phyloP scores from a whole-genome alignment of 2,797 vertebrate genomes.

The Notoglanidium macrostoma region DNA sequence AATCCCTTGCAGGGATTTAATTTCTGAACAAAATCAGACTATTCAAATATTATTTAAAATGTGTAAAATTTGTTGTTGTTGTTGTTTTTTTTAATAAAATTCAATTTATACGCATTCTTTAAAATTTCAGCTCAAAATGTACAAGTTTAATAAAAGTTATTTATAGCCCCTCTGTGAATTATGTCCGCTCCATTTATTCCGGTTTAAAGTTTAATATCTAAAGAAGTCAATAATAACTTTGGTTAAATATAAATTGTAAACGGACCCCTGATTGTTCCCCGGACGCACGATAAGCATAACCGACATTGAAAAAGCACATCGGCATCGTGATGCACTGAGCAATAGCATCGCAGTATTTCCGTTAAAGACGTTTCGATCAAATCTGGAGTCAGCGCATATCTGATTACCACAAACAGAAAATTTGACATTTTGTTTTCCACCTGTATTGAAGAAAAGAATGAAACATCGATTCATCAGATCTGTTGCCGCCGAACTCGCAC shows the following conservation, averaged over 20 bases:
- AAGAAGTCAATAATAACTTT: background rate
- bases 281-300: background rate
- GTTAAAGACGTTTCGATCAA: background rate
- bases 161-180: background rate
- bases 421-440: background rate
- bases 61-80: background rate
- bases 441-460: background rate
- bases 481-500: background rate
- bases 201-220: background rate
- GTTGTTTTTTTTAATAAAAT: background rate
- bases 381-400: background rate
- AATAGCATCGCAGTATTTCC: background rate
- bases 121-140: background rate
- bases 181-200: background rate
- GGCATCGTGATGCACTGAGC: background rate
- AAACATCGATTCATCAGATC: background rate
- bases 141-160: background rate
- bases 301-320: background rate
- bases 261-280: background rate
- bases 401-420: slow-evolving; percentile 1
- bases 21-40: background rate
- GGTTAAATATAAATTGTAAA: background rate
- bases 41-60: background rate
- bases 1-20: background rate
- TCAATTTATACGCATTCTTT: background rate